Percentiles rank a stretch among this genome's conserved stretches.
Evolutionary conservation across 2,888 invertebrate genomes (phyloP).

Genomic region (Tenthredo amoena): DNA sequence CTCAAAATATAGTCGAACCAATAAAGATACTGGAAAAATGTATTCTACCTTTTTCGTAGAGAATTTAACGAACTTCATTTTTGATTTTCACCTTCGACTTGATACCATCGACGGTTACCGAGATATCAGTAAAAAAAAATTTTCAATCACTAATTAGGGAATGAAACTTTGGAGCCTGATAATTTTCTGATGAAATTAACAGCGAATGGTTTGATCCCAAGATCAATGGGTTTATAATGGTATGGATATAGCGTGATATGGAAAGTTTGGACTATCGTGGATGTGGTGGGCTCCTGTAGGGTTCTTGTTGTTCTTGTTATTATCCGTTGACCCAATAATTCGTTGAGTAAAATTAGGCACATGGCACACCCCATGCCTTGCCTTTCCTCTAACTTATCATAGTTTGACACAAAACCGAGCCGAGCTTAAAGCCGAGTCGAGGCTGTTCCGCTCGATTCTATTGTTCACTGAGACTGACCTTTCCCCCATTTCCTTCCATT

Average conservation of each 20-base stretch:
- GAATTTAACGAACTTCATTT: background rate
- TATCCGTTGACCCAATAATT: constrained; percentile 35
- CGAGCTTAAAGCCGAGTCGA: background rate
- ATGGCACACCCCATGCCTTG: background rate
- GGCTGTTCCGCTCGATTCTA: background rate
- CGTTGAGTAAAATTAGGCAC: constrained; percentile 17
- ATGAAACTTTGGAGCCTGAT: too few relatives aligned
- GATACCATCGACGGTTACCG: background rate
- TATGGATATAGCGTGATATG: too few relatives aligned
- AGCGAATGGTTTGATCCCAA: background rate
- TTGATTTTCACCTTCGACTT: background rate
- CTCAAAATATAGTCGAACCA: background rate
- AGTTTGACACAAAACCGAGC: constrained; percentile 27
- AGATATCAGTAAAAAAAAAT: background rate
- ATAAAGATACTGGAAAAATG: background rate
- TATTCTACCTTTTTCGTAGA: background rate
- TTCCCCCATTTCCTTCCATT: constrained; percentile 38
- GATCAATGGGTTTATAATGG: background rate
- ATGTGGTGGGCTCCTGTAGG: background rate
- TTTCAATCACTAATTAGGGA: background rate
- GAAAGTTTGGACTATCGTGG: background rate
- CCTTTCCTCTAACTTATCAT: constrained; percentile 24
- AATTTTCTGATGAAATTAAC: background rate
- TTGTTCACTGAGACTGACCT: constrained; percentile 45
- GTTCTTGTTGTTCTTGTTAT: constrained; percentile 16